Conservation (phyloP, 2,888 invertebrate genomes). For the Chymomyza fuscimana region DNA sequence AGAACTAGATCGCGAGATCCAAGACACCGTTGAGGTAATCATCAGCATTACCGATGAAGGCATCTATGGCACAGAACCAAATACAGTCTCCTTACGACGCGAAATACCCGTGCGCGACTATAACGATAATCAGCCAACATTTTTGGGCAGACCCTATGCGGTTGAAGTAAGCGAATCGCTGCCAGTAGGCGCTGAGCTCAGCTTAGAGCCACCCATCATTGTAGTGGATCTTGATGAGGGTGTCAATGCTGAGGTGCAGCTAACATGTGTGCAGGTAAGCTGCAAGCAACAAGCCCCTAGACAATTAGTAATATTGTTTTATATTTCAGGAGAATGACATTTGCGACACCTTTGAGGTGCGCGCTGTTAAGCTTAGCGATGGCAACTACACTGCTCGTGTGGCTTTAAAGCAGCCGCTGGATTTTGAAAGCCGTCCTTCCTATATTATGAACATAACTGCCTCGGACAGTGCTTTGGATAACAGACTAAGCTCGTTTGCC, state of each 20-base stretch:
- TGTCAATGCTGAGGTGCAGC: constrained; percentile 85
- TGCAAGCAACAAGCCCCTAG: constrained; percentile 46
- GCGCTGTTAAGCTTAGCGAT: constrained; percentile 84
- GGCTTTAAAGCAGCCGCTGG: constrained; percentile 84
- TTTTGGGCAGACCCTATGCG: constrained; percentile 87
- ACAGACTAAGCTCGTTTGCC: constrained; percentile 84
- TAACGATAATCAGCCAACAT: constrained; percentile 90
- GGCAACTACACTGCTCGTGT: constrained; percentile 87
- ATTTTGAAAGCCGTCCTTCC: constrained; percentile 88
- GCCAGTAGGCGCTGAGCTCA: constrained; percentile 83
- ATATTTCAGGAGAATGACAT: constrained; percentile 82
- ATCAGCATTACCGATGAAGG: constrained; percentile 90
- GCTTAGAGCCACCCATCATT: constrained; percentile 82
- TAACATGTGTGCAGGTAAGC: constrained; percentile 83
- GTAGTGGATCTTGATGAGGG: constrained; percentile 88
- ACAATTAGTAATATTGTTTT: neutral
- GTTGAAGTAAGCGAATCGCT: constrained; percentile 86
- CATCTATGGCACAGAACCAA: constrained; percentile 86
- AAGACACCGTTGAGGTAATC: constrained; percentile 87
- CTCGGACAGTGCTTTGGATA: constrained; percentile 83
- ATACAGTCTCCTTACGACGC: constrained; percentile 88
- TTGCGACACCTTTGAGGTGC: constrained; percentile 85
- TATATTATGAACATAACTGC: constrained; percentile 86
- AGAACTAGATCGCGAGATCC: constrained; percentile 86
- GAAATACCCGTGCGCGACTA: constrained; percentile 89